These are phyloP conservation scores for Okapia johnstoni DNA, from an alignment of 2,113 vertebrate genomes.

Conservation along the genomic window DNA sequence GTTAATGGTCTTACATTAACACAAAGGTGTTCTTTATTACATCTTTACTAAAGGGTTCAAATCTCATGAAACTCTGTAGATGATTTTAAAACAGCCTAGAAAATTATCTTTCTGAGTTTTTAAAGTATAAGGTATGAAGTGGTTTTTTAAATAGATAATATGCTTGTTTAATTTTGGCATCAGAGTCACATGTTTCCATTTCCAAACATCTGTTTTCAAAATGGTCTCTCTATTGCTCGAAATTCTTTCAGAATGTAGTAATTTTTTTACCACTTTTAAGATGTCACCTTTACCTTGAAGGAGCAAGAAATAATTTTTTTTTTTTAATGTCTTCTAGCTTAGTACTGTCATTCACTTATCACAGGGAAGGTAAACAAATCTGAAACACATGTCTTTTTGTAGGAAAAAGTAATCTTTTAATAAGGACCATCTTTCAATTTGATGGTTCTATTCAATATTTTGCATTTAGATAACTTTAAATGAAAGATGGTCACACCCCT, in stretches of 20 bases:
- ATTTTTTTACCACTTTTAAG: not conserved
- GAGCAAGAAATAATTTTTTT: not conserved
- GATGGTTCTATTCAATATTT: not conserved
- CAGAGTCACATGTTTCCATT: not conserved
- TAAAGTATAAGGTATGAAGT: not conserved
- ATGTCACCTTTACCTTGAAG: not conserved
- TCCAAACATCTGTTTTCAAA: conserved; percentile 9
- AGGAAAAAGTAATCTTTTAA: not conserved
- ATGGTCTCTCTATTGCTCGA: not conserved
- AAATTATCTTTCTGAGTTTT: not conserved
- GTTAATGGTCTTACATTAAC: not conserved
- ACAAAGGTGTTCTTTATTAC: not conserved
- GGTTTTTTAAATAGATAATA: not conserved
- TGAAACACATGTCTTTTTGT: not conserved
- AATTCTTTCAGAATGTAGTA: not conserved
- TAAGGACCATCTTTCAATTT: not conserved
- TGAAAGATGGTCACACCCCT: not conserved
- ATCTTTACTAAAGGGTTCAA: not conserved
- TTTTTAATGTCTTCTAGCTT: not conserved
- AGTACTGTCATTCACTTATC: not conserved
- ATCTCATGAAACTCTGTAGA: not conserved
- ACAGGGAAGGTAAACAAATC: not conserved
- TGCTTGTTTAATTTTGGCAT: not conserved
- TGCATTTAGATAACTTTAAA: not conserved
- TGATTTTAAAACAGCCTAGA: not conserved